Evolutionary conservation across 2,888 invertebrate genomes (phyloP).

Genomic region (Andrena dorsata): DNA sequence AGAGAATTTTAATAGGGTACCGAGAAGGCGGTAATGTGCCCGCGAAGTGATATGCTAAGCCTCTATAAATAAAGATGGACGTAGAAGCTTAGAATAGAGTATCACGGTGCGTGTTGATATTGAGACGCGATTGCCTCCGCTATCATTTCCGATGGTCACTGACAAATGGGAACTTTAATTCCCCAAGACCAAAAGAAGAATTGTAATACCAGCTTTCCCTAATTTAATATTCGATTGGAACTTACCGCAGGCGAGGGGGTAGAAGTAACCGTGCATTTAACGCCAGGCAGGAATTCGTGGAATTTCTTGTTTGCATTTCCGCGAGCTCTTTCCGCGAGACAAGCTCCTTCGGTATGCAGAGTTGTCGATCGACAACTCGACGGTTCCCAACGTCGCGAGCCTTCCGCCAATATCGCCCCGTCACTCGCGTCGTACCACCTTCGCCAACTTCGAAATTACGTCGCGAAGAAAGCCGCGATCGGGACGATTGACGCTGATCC

Average conservation of each 20-base stretch:
- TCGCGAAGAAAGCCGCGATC: conserved; percentile 25
- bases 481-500: conserved; percentile 25
- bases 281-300: too few relatives aligned
- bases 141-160: conserved; percentile 31
- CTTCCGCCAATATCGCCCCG: conserved; percentile 20
- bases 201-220: neutral
- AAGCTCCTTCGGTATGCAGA: neutral
- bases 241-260: too few relatives aligned
- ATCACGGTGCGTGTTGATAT: conserved; percentile 27
- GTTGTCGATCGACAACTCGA: conserved; percentile 1
- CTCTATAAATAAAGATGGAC: conserved; percentile 61
- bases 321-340: neutral
- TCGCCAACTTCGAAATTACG: conserved; percentile 22
- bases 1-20: neutral
- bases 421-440: conserved; percentile 5
- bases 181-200: neutral
- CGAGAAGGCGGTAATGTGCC: conserved; percentile 24
- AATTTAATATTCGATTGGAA: too few relatives aligned
- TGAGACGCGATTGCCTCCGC: conserved; percentile 25
- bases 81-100: conserved; percentile 60
- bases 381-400: neutral
- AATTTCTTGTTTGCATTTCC: too few relatives aligned
- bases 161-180: conserved; percentile 19
- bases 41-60: conserved; percentile 30
- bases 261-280: too few relatives aligned